Evolutionary conservation across 2,888 invertebrate species (phyloP).

Genomic region (Melipona bicolor): DNA sequence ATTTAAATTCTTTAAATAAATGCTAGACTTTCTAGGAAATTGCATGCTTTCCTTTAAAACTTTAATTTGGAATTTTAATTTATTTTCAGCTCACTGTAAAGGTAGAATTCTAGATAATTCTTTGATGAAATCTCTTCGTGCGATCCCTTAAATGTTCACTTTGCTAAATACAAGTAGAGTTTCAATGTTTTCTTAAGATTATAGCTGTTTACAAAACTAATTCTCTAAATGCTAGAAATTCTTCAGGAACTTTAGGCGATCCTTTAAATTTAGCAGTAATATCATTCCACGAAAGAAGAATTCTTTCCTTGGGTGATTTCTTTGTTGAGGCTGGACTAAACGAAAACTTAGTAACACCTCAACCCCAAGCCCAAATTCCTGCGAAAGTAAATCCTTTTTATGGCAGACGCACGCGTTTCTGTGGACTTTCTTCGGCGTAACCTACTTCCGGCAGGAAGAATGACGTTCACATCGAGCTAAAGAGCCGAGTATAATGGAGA

Average conservation of each 20-base stretch:
- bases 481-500: conserved; percentile 52
- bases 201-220: too few species aligned
- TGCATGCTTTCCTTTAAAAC: neutral
- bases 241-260: neutral
- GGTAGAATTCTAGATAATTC: too few species aligned
- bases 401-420: conserved; percentile 26
- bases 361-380: conserved; percentile 22
- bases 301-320: neutral
- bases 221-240: neutral
- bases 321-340: neutral
- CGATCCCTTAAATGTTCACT: too few species aligned
- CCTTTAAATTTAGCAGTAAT: too few species aligned
- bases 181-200: too few species aligned
- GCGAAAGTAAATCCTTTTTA: conserved; percentile 56
- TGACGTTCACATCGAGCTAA: conserved; percentile 46
- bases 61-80: too few species aligned
- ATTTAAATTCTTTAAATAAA: too few species aligned
- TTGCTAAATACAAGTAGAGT: too few species aligned
- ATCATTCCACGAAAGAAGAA: neutral
- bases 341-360: neutral
- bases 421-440: conserved; percentile 62
- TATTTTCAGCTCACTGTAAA: too few species aligned
- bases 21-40: neutral
- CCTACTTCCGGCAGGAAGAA: conserved; percentile 58
- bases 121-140: too few species aligned